Base-by-base conservation (phyloP, 2,888 invertebrate genomes). In the Beris morrisii region DNA sequence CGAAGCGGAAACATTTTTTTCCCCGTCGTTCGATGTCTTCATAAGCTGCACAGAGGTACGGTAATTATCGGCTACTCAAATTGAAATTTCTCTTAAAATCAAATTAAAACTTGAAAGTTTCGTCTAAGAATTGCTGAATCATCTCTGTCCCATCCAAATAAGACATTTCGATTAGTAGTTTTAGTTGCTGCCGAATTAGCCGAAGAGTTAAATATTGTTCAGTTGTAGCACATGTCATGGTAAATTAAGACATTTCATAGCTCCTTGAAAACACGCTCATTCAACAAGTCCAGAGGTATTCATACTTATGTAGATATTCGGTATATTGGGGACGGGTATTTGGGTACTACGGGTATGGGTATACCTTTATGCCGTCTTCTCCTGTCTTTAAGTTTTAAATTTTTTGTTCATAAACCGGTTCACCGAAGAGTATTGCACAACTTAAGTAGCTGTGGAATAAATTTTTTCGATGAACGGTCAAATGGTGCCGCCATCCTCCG, bases 171-270 rank as follows among this genome's bases (percentile, higher is more conserved):
- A 50, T 38, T 38, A 50, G 52, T 13, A 50, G 31, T 61, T 52
- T 50, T 61, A 32, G 31, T 61, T 32, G 61, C 50, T 22, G 30
- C 50, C 61, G 50, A 50, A 61, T 50, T 50, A 61, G 52, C 38
- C 50, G 50, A 61, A 61, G 61, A 61, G 61, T 61, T 61, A 61
- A 61, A 50, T 61, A 61, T 61, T 61, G 50, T 61, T 61, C 61
- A 61, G 61, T 61, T 61, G 61, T 61, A 61, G 61, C 61, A 61
- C 50, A 61, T 61, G 61, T 61, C 61, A 61, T 61, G 22, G 61
- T 61, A 50, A 61, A 61, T 61, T 61, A 61, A 61, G 61, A 61
- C 61, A 61, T 61, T 61, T 61, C 61, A 61, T 61, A 61, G 61
- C 61, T 61, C 50, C 61, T 61, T 61, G 50, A 61, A 50, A 61